A percentile compares a stretch with the other conserved stretches of the same genome.
Evolutionary conservation across 2,113 vertebrate genomes (phyloP).

Genomic region (Carassius gibelio): DNA sequence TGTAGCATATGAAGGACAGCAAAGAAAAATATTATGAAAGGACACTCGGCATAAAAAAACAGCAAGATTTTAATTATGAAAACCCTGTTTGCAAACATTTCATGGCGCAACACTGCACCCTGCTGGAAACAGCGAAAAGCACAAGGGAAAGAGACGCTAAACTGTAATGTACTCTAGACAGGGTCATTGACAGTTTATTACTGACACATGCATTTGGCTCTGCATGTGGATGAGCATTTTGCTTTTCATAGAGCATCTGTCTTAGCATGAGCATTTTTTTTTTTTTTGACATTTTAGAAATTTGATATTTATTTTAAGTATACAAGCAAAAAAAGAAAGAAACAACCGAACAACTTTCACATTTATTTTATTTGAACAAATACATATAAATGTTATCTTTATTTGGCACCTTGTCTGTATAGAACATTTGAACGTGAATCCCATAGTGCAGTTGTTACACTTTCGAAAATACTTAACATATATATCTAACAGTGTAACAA

Average conservation of each 20-base stretch:
- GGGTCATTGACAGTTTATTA: background rate
- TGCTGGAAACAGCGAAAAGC: constrained; percentile 37
- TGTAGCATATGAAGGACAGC: background rate
- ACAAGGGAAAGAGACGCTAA: background rate
- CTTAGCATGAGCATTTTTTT: background rate
- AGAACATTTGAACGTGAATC: background rate
- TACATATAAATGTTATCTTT: background rate
- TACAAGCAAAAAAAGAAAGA: background rate
- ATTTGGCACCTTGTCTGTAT: constrained; percentile 3
- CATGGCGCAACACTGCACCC: constrained; percentile 33
- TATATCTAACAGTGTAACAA: background rate
- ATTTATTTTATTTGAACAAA: background rate
- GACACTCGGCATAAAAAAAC: background rate
- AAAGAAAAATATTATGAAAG: background rate
- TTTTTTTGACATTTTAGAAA: background rate
- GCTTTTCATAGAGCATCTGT: background rate
- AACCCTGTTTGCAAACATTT: constrained; percentile 10
- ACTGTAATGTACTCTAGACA: background rate
- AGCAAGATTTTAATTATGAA: constrained; percentile 11
- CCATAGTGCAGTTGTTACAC: background rate
- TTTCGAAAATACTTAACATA: constrained; percentile 5
- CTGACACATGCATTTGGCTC: background rate
- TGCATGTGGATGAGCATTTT: background rate
- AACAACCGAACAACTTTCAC: background rate
- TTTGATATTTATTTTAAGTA: background rate